Evolutionary conservation across 2,113 vertebrate species (phyloP), one percentile per base, ranked within the genome.

Genomic region (Engystomops pustulosus): DNA sequence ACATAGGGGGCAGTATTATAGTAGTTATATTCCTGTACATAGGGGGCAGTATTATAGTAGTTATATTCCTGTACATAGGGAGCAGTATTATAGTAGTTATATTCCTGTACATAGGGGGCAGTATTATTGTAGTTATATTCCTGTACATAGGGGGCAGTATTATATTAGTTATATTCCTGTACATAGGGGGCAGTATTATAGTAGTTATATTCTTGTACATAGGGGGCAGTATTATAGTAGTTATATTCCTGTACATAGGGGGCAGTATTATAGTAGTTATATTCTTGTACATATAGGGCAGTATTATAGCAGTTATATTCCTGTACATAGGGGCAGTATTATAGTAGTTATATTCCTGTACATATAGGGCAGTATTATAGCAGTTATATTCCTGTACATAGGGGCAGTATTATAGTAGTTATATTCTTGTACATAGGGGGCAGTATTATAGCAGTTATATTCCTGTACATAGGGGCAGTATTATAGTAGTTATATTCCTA

Each of bases 161-260:
- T 65, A 65, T 65, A 65, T 25, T 65, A 65, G 27, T 65, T 32
- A 65, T 65, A 32, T 65, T 65, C 60, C 17, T 65, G 60, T 65
- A 32, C 3, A 65, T 32, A 60, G 23, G 25, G n/a, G 27, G 58
- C 62, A 67, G 30, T 67, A 67, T 34, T 34, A 67, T 34, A 67
- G 58, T 62, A 62, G 58, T 27, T 62, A 62, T 62, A 58, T 62
- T 62, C 58, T 62, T 62, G 58, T 62, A 62, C 2, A 62, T 30
- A 62, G 58, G 58, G 1, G 53, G 53, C 23, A 27, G 58, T 62
- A 62, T 62, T 30, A 62, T 62, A 25, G 62, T 67, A 67, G 62
- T 67, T 67, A 67, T 67, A 67, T 67, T 36, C 62, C 34, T 67
- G 30, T n/a, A n/a, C n/a, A n/a, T n/a, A n/a, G n/a, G n/a, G n/a